Conservation (phyloP, 2,888 invertebrate species). For the Megastigmus dorsalis region DNA sequence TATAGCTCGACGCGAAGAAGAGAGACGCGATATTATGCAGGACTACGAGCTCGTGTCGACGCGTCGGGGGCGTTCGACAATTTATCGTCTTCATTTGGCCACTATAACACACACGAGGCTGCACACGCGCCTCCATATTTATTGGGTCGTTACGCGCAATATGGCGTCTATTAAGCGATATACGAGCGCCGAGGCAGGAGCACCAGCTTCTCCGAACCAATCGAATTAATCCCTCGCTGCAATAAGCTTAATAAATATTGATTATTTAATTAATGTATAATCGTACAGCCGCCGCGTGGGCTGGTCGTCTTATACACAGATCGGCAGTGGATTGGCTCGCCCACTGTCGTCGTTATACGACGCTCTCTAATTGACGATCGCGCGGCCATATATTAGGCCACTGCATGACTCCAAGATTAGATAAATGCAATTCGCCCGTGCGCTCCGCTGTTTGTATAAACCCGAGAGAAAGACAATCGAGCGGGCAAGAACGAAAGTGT, state of each 20-base stretch:
- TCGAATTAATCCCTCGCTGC: conserved; percentile 65
- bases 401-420: conserved; percentile 44
- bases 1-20: too few relatives aligned
- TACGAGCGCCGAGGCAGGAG: conserved; percentile 63
- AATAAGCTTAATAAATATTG: conserved; percentile 73
- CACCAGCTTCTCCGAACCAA: too few relatives aligned
- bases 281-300: conserved; percentile 67
- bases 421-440: conserved; percentile 52
- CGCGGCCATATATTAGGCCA: background rate
- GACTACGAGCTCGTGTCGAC: background rate
- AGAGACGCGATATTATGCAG: conserved; percentile 34
- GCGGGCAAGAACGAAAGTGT: conserved; percentile 1
- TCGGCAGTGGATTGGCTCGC: conserved; percentile 62
- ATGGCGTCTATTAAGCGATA: conserved; percentile 71
- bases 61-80: conserved; percentile 71
- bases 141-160: conserved; percentile 72
- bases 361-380: conserved; percentile 41
- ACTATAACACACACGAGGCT: too few relatives aligned
- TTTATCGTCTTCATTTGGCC: conserved; percentile 72
- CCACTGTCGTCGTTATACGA: conserved; percentile 57
- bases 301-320: too few relatives aligned
- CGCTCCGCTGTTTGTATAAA: too few relatives aligned
- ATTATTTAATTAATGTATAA: conserved; percentile 72
- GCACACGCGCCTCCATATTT: conserved; percentile 67
- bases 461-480: background rate